Conservation (phyloP, 92 coral and sea anemone species). For the Umimayanthus kanabou region DNA sequence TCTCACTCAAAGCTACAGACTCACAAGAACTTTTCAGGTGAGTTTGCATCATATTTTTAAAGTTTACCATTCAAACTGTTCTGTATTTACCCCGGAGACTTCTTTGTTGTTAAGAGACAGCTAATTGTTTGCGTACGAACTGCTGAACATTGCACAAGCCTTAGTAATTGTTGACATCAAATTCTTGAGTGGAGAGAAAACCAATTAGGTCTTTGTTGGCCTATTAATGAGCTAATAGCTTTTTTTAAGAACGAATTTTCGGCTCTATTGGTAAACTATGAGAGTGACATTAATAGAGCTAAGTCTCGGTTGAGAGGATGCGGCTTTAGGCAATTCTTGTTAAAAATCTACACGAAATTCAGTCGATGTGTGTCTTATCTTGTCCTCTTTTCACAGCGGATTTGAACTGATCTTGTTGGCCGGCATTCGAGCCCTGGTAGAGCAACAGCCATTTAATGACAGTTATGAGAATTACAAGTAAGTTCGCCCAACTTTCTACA, state of each 20-base stretch:
- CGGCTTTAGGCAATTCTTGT: too few relatives aligned
- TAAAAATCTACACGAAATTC: too few relatives aligned
- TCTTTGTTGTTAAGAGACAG: too few relatives aligned
- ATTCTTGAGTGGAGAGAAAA: neutral
- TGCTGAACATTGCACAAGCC: neutral
- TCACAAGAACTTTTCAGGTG: constrained; percentile 74
- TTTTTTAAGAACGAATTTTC: too few relatives aligned
- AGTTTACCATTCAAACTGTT: neutral
- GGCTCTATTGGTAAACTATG: too few relatives aligned
- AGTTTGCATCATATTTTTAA: neutral
- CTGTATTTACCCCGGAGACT: neutral
- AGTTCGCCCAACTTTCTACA: neutral
- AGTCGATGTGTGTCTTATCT: too few relatives aligned
- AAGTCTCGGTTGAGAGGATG: too few relatives aligned
- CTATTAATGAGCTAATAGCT: too few relatives aligned
- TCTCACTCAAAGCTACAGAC: constrained; percentile 80
- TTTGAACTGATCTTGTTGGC: constrained; percentile 62
- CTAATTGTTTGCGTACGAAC: too few relatives aligned
- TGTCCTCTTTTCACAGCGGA: constrained; percentile 46
- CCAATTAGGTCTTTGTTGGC: neutral
- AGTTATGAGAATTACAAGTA: constrained; percentile 56
- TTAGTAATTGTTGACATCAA: neutral
- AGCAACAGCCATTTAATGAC: constrained; percentile 67
- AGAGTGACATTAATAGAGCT: too few relatives aligned
- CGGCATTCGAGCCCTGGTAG: constrained; percentile 69